These are phyloP conservation scores for Amiota communis DNA, from an alignment of 2,888 invertebrate species.

Conservation along the genomic window DNA sequence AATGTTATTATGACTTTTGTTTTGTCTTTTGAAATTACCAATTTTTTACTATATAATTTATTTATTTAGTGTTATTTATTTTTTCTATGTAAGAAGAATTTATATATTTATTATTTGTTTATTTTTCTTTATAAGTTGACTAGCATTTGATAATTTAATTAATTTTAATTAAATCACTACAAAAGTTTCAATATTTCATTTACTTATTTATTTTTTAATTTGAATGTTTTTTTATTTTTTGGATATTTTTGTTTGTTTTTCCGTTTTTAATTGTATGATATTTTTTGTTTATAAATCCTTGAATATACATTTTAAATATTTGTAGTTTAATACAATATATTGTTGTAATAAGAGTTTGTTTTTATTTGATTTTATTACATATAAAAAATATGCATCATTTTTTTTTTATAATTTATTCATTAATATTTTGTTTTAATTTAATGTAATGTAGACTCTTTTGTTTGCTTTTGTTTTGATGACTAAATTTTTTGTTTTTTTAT, in stretches of 20 bases:
- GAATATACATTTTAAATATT: constrained; percentile 1
- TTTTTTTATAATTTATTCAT: too few relatives aligned
- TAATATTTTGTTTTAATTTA: too few relatives aligned
- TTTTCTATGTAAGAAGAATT: not conserved
- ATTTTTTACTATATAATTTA: constrained; percentile 34
- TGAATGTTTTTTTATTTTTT: constrained; percentile 34
- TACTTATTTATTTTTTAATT: constrained; percentile 2
- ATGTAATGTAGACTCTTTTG: too few relatives aligned
- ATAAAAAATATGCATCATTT: too few relatives aligned
- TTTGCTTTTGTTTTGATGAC: too few relatives aligned
- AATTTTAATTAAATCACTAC: constrained; percentile 37
- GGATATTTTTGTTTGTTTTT: constrained; percentile 31
- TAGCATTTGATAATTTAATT: constrained; percentile 11
- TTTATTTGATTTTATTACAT: not conserved
- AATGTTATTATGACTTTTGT: constrained; percentile 32
- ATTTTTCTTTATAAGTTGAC: not conserved
- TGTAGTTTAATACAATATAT: constrained; percentile 1
- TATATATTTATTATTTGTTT: constrained; percentile 3
- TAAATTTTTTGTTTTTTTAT: too few relatives aligned
- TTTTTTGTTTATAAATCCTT: constrained; percentile 39
- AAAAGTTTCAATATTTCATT: constrained; percentile 41
- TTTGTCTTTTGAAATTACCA: constrained; percentile 27
- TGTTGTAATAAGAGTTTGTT: constrained; percentile 21
- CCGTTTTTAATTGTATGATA: too few relatives aligned
- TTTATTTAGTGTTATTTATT: constrained; percentile 23